Evolutionary conservation across 2,888 invertebrate genomes (phyloP), one percentile per base, ranked within the genome.

Genomic region (Volucella inanis): DNA sequence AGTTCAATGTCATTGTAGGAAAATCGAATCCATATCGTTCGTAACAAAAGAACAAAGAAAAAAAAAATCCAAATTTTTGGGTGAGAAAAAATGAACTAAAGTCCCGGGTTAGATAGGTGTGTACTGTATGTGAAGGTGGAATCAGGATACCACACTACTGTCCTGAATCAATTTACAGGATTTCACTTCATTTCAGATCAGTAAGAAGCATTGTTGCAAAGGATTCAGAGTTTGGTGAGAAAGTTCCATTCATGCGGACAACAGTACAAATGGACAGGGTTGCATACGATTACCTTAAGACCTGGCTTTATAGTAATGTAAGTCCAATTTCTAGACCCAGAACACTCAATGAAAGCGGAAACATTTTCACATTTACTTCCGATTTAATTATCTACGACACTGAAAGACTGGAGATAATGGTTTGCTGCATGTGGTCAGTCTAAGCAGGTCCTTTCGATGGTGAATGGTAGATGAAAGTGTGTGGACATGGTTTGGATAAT

Each of bases 311-410:
- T n/a, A n/a, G n/a, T n/a, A 18, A 8, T 12, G 38, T 22, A 22
- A 22, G 22, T 22, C 22, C 22, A 6, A 15, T 49, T 31, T 50
- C 41, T 43, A 38, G 14, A 45, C 39, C 38, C 12, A 39, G 57
- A 14, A n/a, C 8, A 11, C 9, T 31, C 38, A 45, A 15, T 31
- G 38, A 55, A 54, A 11, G 57, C 62, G 77, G 64, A 76, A 65
- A 65, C 71, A 82, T 82, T 67, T 68, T 55, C 67, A 67, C 72
- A 83, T 64, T 55, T 61, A 78, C 78, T 83, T 83, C 83, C 83
- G 83, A 79, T 83, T 79, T 79, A 83, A 83, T 83, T 83, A 83
- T 74, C 72, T 68, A 10, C 54, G 59, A 57, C 49, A n/a, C 45
- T 10, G 11, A 14, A 18, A 6, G n/a, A 50, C 10, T 14, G 14